Percentiles rank a stretch among this genome's conserved stretches.
These are phyloP conservation scores for Troides oblongomaculatus DNA, from an alignment of 2,888 invertebrate species.

Conservation along the genomic window DNA sequence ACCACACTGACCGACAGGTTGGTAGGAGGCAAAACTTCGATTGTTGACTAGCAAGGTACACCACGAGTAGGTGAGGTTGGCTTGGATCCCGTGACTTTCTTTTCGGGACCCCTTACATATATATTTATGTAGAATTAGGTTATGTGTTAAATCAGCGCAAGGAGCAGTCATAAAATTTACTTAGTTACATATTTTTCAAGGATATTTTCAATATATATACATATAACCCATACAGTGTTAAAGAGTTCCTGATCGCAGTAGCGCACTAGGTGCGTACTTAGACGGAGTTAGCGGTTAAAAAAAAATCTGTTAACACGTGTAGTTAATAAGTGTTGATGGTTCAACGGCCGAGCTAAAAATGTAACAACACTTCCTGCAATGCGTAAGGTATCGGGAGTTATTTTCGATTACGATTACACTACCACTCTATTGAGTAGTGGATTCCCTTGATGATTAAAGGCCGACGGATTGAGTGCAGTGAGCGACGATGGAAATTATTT, in stretches of 20 bases:
- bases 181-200: too few relatives aligned
- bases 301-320: slow-evolving; percentile 55
- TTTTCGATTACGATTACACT: slow-evolving; percentile 46
- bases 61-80: too few relatives aligned
- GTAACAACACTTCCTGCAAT: slow-evolving; percentile 55
- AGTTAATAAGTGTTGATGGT: slow-evolving; percentile 43
- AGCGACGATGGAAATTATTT: slow-evolving; percentile 9
- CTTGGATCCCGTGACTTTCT: too few relatives aligned
- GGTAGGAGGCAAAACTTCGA: too few relatives aligned
- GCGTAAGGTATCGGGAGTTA: slow-evolving; percentile 40
- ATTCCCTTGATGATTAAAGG: slow-evolving; percentile 29
- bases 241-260: not conserved
- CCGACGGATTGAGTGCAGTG: slow-evolving; percentile 18
- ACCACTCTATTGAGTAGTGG: slow-evolving; percentile 34
- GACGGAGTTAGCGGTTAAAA: slow-evolving; percentile 19
- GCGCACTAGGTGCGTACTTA: not conserved
- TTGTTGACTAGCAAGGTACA: too few relatives aligned
- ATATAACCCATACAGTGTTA: too few relatives aligned
- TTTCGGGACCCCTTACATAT: too few relatives aligned
- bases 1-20: too few relatives aligned
- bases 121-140: too few relatives aligned
- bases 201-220: too few relatives aligned
- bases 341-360: slow-evolving; percentile 67
- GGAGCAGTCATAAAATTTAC: too few relatives aligned
- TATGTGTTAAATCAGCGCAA: too few relatives aligned